Evolutionary conservation across 2,113 vertebrate species (phyloP), one percentile per base, ranked within the genome.

Genomic region (Centropus unirufus): DNA sequence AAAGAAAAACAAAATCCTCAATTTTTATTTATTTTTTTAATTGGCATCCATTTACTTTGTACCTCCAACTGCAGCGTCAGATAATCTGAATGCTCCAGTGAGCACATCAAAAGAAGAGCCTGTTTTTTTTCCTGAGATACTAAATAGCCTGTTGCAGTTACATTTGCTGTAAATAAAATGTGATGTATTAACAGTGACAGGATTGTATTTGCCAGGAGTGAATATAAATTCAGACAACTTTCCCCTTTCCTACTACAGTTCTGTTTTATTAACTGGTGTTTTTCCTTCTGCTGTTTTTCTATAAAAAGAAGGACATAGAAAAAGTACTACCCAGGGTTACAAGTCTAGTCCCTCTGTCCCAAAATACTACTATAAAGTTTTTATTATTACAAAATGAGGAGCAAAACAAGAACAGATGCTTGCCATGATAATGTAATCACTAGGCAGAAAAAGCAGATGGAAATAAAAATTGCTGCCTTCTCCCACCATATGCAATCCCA

Each of bases 191-290:
- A 81, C 27, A 73, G 30, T 23, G 6, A 92, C 55, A 77, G 6
- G 19, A 54, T 32, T 59, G 14, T 62, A 46, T 90, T 91, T 79
- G 94, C 67, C 32, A 74, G 40, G 26, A 89, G 12, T 58, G 26
- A 78, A 68, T 49, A 51, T 73, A 92, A 83, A 95, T 76, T 91
- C 54, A 72, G 82, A 72, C 46, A 82, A 64, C 39, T 82, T 92
- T 64, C 16, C 8, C 44, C 9, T 62, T 76, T 91, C 22, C n/a
- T 69, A 18, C 6, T 82, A 67, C 3, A 16, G 7, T 55, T 93
- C 40, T 67, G 4, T 64, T 83, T 80, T 69, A 77, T 77, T 86
- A 86, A 59, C 6, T 32, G 22, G 5, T 74, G 12, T 2, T 57
- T 91, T 91, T 95, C 23, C 15, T 90, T 84, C 59, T 80, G 63